These are phyloP conservation scores for Neogobius melanostomus DNA, from an alignment of 2,113 vertebrate species.

Conservation along the genomic window DNA sequence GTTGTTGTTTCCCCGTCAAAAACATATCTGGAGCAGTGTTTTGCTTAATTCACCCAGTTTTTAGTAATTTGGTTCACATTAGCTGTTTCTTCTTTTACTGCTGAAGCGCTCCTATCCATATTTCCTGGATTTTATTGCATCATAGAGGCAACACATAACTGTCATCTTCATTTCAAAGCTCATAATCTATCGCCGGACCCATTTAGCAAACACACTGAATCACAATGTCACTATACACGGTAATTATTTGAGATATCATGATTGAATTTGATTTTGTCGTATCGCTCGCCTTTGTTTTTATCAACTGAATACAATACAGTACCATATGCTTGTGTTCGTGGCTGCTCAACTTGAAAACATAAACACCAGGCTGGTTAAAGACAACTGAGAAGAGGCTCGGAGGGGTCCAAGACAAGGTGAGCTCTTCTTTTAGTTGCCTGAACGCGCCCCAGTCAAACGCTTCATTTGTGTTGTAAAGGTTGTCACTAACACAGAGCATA, in stretches of 20 bases:
- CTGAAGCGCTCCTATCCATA: no score
- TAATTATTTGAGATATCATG: no score
- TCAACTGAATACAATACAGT: slow-evolving; percentile 4
- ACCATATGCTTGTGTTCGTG: slow-evolving; percentile 84
- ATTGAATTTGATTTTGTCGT: no score
- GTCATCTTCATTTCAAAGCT: no score
- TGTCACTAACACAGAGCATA: slow-evolving; percentile 74
- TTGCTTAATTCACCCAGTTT: background rate
- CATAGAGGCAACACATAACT: no score
- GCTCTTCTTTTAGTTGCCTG: slow-evolving; percentile 76
- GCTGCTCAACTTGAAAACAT: slow-evolving; percentile 82
- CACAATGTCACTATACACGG: no score
- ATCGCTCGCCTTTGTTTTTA: no score
- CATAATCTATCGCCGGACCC: no score
- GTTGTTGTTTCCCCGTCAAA: no score
- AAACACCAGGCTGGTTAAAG: slow-evolving; percentile 83
- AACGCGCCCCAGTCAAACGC: slow-evolving; percentile 89
- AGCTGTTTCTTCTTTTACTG: background rate
- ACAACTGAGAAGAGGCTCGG: slow-evolving; percentile 76
- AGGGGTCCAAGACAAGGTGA: slow-evolving; percentile 54
- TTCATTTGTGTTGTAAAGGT: slow-evolving; percentile 84
- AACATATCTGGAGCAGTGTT: no score
- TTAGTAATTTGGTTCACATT: background rate
- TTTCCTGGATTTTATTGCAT: no score
- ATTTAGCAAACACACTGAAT: no score